Conservation (phyloP, 2,888 invertebrate species). For the Phengaris arion region DNA sequence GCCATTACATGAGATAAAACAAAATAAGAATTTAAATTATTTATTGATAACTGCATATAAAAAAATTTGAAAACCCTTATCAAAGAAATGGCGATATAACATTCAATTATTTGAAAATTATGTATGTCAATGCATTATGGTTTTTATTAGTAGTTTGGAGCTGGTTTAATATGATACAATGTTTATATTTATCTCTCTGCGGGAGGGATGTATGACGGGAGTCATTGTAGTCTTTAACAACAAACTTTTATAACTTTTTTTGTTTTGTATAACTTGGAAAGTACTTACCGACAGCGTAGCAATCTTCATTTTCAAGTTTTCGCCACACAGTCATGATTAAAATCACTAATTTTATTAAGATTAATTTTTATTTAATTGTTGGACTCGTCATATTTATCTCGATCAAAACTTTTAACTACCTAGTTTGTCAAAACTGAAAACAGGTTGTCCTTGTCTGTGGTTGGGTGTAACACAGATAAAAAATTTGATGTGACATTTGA, state of each 20-base stretch:
- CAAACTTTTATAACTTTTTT: constrained; percentile 41
- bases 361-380: constrained; percentile 51
- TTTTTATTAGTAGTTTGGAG: constrained; percentile 20
- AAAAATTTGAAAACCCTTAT: not conserved
- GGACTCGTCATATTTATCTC: constrained; percentile 65
- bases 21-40: not conserved
- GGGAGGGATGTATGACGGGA: constrained; percentile 53
- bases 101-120: not conserved
- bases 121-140: constrained; percentile 26
- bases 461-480: constrained; percentile 35
- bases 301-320: constrained; percentile 83
- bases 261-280: constrained; percentile 29
- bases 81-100: not conserved
- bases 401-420: constrained; percentile 48
- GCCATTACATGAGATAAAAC: not conserved
- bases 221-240: constrained; percentile 40
- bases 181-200: constrained; percentile 75
- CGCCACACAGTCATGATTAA: constrained; percentile 85
- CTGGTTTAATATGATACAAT: constrained; percentile 60
- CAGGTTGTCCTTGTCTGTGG: constrained; percentile 46
- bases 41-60: not conserved
- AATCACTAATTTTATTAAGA: constrained; percentile 49
- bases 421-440: constrained; percentile 47
- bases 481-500: not conserved
- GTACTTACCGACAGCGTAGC: constrained; percentile 88